A percentile compares a stretch with the other conserved stretches of the same genome.
These are phyloP conservation scores for Sturmia bella DNA, from an alignment of 2,888 invertebrate species.

Conservation along the genomic window DNA sequence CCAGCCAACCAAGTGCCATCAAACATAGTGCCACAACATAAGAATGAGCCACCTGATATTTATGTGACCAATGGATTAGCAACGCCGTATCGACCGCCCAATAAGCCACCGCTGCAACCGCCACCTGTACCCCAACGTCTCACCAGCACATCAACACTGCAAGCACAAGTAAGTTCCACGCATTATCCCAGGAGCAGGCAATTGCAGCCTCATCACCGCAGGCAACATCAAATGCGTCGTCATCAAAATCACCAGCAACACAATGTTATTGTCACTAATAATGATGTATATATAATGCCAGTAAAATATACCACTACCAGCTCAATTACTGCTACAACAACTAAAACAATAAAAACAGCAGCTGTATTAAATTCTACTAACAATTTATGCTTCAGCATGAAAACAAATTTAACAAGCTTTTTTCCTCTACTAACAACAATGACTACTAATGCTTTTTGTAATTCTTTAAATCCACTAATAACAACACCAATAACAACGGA, in stretches of 20 bases:
- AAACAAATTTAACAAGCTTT: slow-evolving; percentile 53
- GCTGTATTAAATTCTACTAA: slow-evolving; percentile 45
- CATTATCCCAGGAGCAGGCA: slow-evolving; percentile 67
- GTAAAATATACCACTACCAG: slow-evolving; percentile 64
- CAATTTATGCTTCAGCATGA: slow-evolving; percentile 57
- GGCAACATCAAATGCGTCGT: slow-evolving; percentile 67
- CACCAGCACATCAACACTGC: slow-evolving; percentile 66
- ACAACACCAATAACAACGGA: slow-evolving; percentile 46
- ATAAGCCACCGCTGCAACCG: slow-evolving; percentile 63
- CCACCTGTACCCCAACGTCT: slow-evolving; percentile 71
- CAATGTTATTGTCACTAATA: slow-evolving; percentile 58
- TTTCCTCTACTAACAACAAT: slow-evolving; percentile 42
- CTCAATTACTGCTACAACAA: slow-evolving; percentile 68
- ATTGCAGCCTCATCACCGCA: slow-evolving; percentile 56
- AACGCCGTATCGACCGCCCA: slow-evolving; percentile 77
- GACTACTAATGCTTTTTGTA: slow-evolving; percentile 65
- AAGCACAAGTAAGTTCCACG: slow-evolving; percentile 67
- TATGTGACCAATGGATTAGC: slow-evolving; percentile 79
- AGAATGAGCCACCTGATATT: slow-evolving; percentile 79
- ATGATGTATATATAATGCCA: slow-evolving; percentile 57
- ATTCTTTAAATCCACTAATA: slow-evolving; percentile 60
- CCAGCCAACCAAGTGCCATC: slow-evolving; percentile 31
- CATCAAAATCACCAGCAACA: slow-evolving; percentile 69
- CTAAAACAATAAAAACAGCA: slow-evolving; percentile 44
- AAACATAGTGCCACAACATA: slow-evolving; percentile 52